Evolutionary conservation across 1,140 invertebrate species (phyloP).

Genomic region (Pseudachorutes palmiensis): DNA sequence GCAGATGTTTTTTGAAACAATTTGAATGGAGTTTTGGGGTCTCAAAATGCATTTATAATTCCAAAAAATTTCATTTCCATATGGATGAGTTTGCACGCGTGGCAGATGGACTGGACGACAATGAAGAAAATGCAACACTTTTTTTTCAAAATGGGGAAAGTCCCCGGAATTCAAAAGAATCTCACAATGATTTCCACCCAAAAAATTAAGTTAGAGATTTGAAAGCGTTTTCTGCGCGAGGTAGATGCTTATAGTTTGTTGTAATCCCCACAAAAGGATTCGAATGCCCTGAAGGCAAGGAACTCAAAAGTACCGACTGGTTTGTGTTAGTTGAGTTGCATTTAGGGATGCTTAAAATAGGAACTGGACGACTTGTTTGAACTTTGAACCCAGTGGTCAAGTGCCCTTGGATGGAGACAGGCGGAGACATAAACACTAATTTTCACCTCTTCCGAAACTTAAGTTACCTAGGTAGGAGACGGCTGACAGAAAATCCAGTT

Average conservation of each 20-base stretch:
- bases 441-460: no score
- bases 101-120: background rate
- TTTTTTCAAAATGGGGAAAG: no score
- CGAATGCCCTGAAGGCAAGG: background rate
- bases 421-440: no score
- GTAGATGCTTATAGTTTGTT: no score
- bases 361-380: background rate
- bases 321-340: no score
- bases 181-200: no score
- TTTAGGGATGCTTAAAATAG: background rate
- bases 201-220: no score
- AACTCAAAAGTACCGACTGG: background rate
- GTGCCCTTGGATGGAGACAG: background rate
- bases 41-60: constrained; percentile 3
- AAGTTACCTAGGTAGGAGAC: no score
- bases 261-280: background rate
- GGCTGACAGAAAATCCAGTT: no score
- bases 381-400: background rate
- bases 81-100: background rate
- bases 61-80: background rate
- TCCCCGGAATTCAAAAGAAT: no score
- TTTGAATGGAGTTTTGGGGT: background rate
- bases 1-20: constrained; percentile 8
- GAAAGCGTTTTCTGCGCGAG: no score
- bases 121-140: no score